Conservation (phyloP, 2,888 invertebrate genomes). For the Limenitis camilla region DNA sequence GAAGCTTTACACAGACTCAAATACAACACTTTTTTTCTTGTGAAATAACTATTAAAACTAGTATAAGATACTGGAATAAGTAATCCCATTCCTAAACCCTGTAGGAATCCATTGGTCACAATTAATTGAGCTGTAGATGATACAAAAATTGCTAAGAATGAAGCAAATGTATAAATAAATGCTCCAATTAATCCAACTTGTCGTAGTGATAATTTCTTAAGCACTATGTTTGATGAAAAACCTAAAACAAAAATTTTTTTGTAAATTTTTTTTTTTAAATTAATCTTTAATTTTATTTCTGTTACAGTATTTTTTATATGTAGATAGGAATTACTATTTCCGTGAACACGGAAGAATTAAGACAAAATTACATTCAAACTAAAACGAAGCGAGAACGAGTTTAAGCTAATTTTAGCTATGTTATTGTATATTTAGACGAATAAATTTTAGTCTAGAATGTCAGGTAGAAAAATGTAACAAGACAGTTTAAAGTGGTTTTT, state of each 20-base stretch:
- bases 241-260: conserved; percentile 64
- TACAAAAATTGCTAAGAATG: conserved; percentile 77
- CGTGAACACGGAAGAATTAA: too few relatives aligned
- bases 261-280: too few relatives aligned
- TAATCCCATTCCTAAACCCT: conserved; percentile 80
- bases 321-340: too few relatives aligned
- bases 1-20: conserved; percentile 81
- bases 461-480: too few relatives aligned
- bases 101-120: conserved; percentile 78
- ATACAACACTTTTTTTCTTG: conserved; percentile 80
- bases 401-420: too few relatives aligned
- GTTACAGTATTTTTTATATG: too few relatives aligned
- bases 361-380: too few relatives aligned
- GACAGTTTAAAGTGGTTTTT: too few relatives aligned
- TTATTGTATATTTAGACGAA: too few relatives aligned
- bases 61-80: conserved; percentile 83
- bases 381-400: too few relatives aligned
- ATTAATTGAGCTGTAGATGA: conserved; percentile 77
- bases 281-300: too few relatives aligned
- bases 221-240: conserved; percentile 78
- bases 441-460: too few relatives aligned
- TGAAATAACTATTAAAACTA: conserved; percentile 83
- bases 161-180: conserved; percentile 76
- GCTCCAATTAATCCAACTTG: conserved; percentile 80
- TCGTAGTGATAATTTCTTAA: conserved; percentile 78